Evolutionary conservation across 2,888 invertebrate species (phyloP).

Genomic region (Cheilosia urbana): DNA sequence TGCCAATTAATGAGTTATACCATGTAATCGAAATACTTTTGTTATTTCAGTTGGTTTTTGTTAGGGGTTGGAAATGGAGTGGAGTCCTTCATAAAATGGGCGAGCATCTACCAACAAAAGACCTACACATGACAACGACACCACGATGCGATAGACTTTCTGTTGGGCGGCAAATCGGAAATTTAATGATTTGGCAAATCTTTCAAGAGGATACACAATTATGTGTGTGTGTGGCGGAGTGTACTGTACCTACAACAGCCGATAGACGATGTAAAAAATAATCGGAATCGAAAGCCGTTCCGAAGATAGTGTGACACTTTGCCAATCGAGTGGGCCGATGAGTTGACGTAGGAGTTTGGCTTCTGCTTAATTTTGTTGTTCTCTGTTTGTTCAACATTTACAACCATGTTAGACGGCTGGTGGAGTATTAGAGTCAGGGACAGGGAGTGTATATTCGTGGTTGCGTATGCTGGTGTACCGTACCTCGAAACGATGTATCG

Average conservation of each 20-base stretch:
- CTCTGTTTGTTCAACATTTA: constrained; percentile 4
- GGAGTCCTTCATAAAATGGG: constrained; percentile 50
- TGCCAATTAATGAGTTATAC: constrained; percentile 74
- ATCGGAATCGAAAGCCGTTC: constrained; percentile 59
- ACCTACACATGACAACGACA: constrained; percentile 50
- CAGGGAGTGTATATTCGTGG: no score
- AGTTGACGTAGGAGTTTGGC: constrained; percentile 26
- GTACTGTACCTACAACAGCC: constrained; percentile 14
- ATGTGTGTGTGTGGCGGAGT: constrained; percentile 43
- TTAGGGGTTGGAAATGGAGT: not conserved
- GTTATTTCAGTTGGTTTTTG: constrained; percentile 56
- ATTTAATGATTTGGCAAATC: constrained; percentile 74
- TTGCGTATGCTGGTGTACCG: no score
- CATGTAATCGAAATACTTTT: constrained; percentile 72
- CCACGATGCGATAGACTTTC: not conserved
- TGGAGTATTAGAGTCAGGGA: no score
- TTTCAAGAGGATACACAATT: constrained; percentile 66
- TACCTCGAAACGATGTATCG: no score
- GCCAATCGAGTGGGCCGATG: constrained; percentile 70
- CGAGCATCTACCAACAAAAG: constrained; percentile 33
- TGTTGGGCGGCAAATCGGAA: constrained; percentile 58
- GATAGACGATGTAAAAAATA: constrained; percentile 36
- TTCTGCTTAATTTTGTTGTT: not conserved
- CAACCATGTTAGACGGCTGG: not conserved
- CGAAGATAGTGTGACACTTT: constrained; percentile 66